Evolutionary conservation across 1,140 invertebrate genomes (phyloP), one percentile per base, ranked within the genome.

Genomic region (Ceratosolen fusciceps): DNA sequence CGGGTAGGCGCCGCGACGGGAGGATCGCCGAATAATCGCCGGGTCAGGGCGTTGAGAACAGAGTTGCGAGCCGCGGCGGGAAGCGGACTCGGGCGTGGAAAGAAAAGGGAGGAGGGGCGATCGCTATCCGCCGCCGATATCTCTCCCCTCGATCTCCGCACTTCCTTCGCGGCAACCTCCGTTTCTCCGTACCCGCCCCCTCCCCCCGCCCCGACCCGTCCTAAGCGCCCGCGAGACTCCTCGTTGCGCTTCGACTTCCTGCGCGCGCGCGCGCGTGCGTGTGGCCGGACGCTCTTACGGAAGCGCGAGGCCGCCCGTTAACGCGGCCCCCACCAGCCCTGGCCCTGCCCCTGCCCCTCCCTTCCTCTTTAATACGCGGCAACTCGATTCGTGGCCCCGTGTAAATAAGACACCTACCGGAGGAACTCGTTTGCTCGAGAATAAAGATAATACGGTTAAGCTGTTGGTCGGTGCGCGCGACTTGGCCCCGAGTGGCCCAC

Each of bases 371-470:
- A 52, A 52, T 19, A 52, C 49, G 5, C 68, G 29, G 71, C 60
- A 76, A 76, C 74, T 56, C 62, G 74, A 76, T 26, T 76, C 74
- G 21, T 12, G 19, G n/a, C 47, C 3, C 49, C 58, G 39, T 39
- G 54, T 54, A 76, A 54, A 76, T 54, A 58, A 75, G 58, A 75
- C 56, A 60, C 39, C 56, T 65, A 49, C 74, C n/a, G 74, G 19
- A 65, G 39, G 8, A 62, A 49, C 56, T 65, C 58, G 73, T 67
- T 75, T 75, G 39, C 43, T 67, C 74, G 74, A 62, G 65, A 74
- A 74, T 74, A 74, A 74, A 74, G 73, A 74, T 74, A 74, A 74
- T 74, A 74, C 65, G n/a, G n/a, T 74, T 74, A 74, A 74, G 26
- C 73, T 74, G 58, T 29, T n/a, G 43, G 16, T 21, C 26, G n/a